These are phyloP conservation scores for Danio kyathit DNA, from an alignment of 2,797 vertebrate genomes.

Conservation along the genomic window DNA sequence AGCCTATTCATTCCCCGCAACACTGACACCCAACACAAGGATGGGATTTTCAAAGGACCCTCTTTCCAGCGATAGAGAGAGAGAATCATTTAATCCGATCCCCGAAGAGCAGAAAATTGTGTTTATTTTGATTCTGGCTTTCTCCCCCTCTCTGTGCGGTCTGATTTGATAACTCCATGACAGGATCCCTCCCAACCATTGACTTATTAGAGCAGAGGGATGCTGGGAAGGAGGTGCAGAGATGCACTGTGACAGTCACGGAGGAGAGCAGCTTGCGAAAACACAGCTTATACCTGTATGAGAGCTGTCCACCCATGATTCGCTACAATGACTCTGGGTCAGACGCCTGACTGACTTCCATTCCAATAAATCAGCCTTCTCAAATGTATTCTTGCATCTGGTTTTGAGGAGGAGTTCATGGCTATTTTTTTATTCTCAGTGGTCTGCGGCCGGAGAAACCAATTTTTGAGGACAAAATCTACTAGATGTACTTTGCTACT, in stretches of 20 bases:
- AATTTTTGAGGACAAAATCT: conserved; percentile 25
- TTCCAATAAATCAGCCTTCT: conserved; percentile 1
- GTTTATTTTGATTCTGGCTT: conserved; percentile 50
- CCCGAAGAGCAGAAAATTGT: conserved; percentile 57
- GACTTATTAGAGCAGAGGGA: conserved; percentile 51
- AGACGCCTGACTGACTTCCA: conserved; percentile 26
- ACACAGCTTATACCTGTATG: conserved; percentile 24
- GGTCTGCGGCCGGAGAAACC: conserved; percentile 18
- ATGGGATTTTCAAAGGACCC: conserved; percentile 67
- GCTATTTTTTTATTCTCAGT: conserved; percentile 32
- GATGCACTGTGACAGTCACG: conserved; percentile 39
- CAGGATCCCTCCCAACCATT: conserved; percentile 44
- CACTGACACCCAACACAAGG: conserved; percentile 71
- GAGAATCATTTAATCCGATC: conserved; percentile 61
- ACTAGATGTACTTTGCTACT: conserved; percentile 9
- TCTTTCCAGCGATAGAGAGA: conserved; percentile 63
- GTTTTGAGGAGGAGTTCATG: conserved; percentile 16
- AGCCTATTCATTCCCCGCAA: conserved; percentile 73
- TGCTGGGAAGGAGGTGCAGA: conserved; percentile 34
- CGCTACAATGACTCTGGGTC: conserved; percentile 7
- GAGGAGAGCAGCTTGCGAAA: conserved; percentile 30
- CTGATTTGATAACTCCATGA: conserved; percentile 51
- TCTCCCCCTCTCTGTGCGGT: conserved; percentile 24
- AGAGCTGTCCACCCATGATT: conserved; percentile 25
- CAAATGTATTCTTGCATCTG: conserved; percentile 29